Base-by-base conservation (phyloP, 2,888 invertebrate genomes). In the Pyrgus malvae region DNA sequence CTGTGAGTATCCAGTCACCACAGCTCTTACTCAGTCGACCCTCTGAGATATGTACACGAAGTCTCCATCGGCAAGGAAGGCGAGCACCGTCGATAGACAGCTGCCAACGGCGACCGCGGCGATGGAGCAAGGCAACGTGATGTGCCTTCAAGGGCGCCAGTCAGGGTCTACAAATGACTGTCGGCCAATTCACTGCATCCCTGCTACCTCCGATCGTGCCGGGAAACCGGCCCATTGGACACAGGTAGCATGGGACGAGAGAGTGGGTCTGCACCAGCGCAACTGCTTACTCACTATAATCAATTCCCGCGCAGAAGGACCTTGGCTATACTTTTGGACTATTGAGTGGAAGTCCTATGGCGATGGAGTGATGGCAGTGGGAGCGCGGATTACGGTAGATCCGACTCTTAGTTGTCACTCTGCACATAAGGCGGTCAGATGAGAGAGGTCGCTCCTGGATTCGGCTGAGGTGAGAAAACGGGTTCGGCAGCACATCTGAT, bases 181-280 rank as follows among this genome's bases (percentile, higher is more conserved):
- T 14, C 9, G 17, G 37, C 17, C 37, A 37, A 17, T 16, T 37
- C 37, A 37, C 37, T 37, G 37, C 37, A 37, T 37, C 37, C 55
- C 58, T 19, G 16, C 16, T 4, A 14, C 14, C 11, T 19, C 23
- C 21, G 41, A 8, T 41, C 41, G 41, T 41, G 11, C 41, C 41
- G 23, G 41, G 41, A 19, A 41, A n/a, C n/a, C n/a, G n/a, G n/a
- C n/a, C n/a, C 41, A 41, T 41, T n/a, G 41, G 23, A 19, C 6
- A 8, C 17, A 4, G 41, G 23, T 14, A 41, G 23, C 6, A 2
- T 41, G 8, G 38, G 48, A 49, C 8, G 11, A 50, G 29, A 23
- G 21, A 41, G 50, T 50, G 57, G 48, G 46, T 51, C 14, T 58
- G 55, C 38, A 23, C 41, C 48, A 41, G 63, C 60, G 59, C 58